Percentiles rank a stretch among this genome's conserved stretches.
phyloP scores from a whole-genome alignment of 2,113 vertebrate genomes.

The Peucedramus taeniatus region DNA sequence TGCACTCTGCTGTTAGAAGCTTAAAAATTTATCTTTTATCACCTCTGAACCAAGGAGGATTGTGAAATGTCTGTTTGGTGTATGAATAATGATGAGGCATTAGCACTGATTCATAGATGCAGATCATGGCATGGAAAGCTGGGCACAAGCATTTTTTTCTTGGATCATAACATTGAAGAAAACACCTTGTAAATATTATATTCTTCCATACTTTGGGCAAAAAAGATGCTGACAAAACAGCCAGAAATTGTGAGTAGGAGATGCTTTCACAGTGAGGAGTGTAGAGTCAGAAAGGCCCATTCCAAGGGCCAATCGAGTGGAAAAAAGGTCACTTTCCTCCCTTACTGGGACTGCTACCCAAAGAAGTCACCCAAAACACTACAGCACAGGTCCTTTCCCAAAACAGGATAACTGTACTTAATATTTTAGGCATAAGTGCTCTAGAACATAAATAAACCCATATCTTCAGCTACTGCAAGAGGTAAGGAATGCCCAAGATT shows the following conservation, averaged over 20 bases:
- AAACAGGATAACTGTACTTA: not conserved
- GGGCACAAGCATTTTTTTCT: fast-evolving
- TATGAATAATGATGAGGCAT: not conserved
- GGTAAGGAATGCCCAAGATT: not conserved
- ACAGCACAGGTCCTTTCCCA: not conserved
- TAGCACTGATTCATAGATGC: not conserved
- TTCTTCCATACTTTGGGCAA: not conserved
- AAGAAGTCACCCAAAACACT: not conserved
- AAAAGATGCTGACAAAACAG: not conserved
- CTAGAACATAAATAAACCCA: not conserved
- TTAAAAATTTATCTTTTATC: not conserved
- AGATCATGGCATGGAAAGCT: not conserved
- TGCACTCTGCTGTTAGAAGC: conserved; percentile 70
- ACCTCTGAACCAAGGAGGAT: not conserved
- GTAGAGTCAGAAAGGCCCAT: fast-evolving
- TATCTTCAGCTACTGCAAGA: not conserved
- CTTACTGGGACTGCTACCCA: not conserved
- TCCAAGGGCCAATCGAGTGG: not conserved
- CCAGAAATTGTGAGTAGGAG: not conserved
- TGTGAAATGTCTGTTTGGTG: not conserved
- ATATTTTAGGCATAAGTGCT: not conserved
- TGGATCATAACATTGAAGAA: not conserved
- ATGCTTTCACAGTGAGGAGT: not conserved
- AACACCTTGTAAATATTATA: not conserved
- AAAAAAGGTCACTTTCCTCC: not conserved